These are phyloP conservation scores for Drosophila cognata DNA, from an alignment of 2,888 invertebrate genomes.

Conservation along the genomic window DNA sequence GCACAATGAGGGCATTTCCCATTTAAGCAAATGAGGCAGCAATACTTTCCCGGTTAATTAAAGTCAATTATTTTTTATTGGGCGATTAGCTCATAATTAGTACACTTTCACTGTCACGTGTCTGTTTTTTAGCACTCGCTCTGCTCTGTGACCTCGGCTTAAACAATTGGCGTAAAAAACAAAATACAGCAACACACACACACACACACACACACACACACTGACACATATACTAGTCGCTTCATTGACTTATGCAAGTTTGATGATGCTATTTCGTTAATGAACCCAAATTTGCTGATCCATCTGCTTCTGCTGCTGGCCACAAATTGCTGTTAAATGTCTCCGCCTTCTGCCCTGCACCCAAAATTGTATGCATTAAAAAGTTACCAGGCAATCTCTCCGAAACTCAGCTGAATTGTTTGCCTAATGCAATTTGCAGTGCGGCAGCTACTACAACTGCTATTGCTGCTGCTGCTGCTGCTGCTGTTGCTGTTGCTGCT, in stretches of 20 bases:
- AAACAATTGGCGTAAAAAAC: background rate
- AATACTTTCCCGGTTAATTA: background rate
- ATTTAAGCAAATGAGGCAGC: background rate
- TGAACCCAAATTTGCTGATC: constrained; percentile 32
- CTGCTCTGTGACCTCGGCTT: background rate
- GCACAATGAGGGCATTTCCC: background rate
- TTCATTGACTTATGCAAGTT: constrained; percentile 33
- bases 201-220: background rate
- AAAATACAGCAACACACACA: background rate
- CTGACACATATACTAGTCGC: background rate
- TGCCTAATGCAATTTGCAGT: constrained; percentile 67
- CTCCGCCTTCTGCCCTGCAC: constrained; percentile 5
- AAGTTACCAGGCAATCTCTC: constrained; percentile 15
- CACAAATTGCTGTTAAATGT: constrained; percentile 24
- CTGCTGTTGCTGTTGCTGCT: background rate
- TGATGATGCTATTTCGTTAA: constrained; percentile 32
- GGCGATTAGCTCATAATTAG: constrained; percentile 4
- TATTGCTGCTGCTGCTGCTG: background rate
- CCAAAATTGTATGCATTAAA: constrained; percentile 33
- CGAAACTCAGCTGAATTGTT: constrained; percentile 55
- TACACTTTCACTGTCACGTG: background rate
- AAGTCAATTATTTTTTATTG: constrained; percentile 4
- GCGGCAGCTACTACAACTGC: constrained; percentile 18
- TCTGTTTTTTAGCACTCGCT: background rate
- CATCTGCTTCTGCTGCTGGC: constrained; percentile 8